These are phyloP conservation scores for Scomber colias DNA, from an alignment of 2,113 vertebrate species.

Conservation along the genomic window DNA sequence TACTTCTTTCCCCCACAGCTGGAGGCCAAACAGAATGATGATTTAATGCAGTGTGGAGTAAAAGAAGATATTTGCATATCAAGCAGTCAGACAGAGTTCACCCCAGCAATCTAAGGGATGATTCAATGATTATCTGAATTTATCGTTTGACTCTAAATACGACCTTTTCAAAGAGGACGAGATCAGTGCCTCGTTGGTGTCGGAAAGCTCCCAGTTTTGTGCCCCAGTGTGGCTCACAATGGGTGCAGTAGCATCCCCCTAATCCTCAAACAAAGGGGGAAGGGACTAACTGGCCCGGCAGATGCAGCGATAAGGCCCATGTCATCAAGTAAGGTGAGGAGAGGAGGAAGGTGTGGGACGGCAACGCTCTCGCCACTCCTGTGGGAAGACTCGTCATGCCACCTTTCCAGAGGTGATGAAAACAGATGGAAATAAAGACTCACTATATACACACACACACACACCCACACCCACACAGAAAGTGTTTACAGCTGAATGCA, in stretches of 20 bases:
- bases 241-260: conserved; percentile 35
- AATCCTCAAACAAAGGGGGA: conserved; percentile 58
- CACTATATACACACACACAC: conserved; percentile 37
- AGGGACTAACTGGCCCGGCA: conserved; percentile 42
- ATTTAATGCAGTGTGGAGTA: conserved; percentile 41
- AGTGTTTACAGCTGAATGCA: conserved; percentile 68
- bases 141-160: conserved; percentile 13
- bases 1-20: neutral
- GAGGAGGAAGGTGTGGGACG: conserved; percentile 50
- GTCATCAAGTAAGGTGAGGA: conserved; percentile 59
- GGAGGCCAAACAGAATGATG: conserved; percentile 38
- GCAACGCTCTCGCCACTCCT: conserved; percentile 52
- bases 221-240: conserved; percentile 14
- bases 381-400: conserved; percentile 77
- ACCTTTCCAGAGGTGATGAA: conserved; percentile 76
- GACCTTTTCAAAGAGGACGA: conserved; percentile 4
- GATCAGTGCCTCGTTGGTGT: neutral
- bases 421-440: conserved; percentile 68
- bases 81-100: conserved; percentile 43
- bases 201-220: conserved; percentile 24
- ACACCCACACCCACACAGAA: conserved; percentile 50
- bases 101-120: conserved; percentile 5
- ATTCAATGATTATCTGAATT: conserved; percentile 42
- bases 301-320: conserved; percentile 73
- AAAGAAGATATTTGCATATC: conserved; percentile 60